These are phyloP conservation scores for Crossaster papposus DNA, from an alignment of 53 echinoderm and acorn worm genomes.

Conservation along the genomic window DNA sequence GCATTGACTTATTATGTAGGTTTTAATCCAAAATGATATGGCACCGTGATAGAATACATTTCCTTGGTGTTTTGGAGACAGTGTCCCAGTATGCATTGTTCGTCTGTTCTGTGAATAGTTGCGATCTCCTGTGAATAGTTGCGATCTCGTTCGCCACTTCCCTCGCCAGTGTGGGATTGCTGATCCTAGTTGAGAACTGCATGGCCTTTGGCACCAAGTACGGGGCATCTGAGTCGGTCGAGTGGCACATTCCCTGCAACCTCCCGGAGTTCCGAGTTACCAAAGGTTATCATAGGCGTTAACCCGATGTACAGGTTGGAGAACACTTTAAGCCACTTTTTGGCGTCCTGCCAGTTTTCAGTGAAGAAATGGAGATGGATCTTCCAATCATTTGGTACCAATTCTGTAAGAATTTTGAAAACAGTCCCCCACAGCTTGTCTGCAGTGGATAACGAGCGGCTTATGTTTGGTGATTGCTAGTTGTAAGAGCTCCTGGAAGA, in stretches of 20 bases:
- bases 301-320: no score
- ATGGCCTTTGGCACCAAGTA: background rate
- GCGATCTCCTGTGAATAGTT: no score
- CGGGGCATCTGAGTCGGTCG: no score
- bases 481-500: background rate
- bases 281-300: no score
- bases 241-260: no score
- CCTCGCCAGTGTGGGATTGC: background rate
- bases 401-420: background rate
- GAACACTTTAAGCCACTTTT: no score
- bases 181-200: background rate
- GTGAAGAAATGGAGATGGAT: background rate
- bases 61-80: background rate
- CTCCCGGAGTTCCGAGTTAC: no score
- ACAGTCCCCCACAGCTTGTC: background rate
- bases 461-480: background rate
- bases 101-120: background rate
- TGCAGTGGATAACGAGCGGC: conserved; percentile 3
- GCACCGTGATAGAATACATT: background rate
- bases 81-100: background rate
- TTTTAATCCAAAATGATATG: no score
- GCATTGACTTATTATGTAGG: no score
- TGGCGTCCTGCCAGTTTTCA: no score
- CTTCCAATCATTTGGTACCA: background rate
- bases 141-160: background rate